These are phyloP conservation scores for Ciconia boyciana DNA, from an alignment of 2,113 vertebrate genomes.

Conservation along the genomic window DNA sequence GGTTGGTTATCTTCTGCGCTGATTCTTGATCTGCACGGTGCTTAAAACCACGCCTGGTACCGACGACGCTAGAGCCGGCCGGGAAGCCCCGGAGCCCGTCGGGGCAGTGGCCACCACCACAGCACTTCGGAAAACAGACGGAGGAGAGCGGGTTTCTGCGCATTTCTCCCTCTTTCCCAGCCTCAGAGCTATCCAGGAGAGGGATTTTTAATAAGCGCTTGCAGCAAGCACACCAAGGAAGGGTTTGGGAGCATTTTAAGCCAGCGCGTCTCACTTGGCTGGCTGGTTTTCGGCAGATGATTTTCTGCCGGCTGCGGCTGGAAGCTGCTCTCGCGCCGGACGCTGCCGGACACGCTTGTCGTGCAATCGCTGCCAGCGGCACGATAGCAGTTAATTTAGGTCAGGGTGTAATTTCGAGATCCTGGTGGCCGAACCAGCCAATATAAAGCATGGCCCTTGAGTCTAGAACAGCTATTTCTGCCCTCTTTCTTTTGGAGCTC, in stretches of 20 bases:
- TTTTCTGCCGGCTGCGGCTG: background rate
- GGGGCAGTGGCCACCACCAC: background rate
- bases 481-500: background rate
- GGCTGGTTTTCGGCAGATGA: background rate
- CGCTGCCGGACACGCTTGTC: fast-evolving
- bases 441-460: background rate
- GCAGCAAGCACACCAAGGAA: background rate
- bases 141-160: fast-evolving
- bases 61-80: fast-evolving
- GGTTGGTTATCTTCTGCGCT: fast-evolving
- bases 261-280: background rate
- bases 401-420: background rate
- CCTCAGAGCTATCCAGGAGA: background rate
- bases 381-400: background rate
- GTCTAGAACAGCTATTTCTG: background rate
- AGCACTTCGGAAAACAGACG: fast-evolving
- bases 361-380: background rate
- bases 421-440: background rate
- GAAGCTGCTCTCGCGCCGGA: background rate
- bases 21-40: background rate
- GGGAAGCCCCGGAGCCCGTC: background rate
- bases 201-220: background rate
- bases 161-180: background rate
- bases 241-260: background rate
- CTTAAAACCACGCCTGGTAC: background rate